Evolutionary conservation across 2,888 invertebrate species (phyloP), one percentile per base, ranked within the genome.

Genomic region (Synergus itoensis): DNA sequence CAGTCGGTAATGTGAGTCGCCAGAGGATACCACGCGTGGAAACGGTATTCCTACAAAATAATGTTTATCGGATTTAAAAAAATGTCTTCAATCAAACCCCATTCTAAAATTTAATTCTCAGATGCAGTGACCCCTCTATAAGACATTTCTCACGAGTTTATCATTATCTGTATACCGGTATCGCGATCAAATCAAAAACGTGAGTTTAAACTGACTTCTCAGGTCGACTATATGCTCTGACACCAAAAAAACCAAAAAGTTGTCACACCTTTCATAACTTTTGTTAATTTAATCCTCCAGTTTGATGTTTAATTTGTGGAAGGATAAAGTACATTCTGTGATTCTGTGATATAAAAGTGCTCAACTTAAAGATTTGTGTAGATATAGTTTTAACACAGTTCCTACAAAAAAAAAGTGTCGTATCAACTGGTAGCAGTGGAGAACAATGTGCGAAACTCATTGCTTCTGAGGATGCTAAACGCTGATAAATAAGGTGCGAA

Each of bases 11-110:
- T n/a, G 62, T 80, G 77, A 77, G 79, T 81, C 76, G 76, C 67
- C 78, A 79, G 78, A 80, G 79, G 77, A 79, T 78, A 81, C 77
- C 79, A 80, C 79, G 82, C 82, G 81, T 79, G 64, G 73, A 53
- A 73, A 73, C 73, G 53, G 73, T 73, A 73, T 73, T 36, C 73
- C 36, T 36, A 53, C 48, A 53, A 48, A 69, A 40, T 28, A n/a
- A 73, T 60, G 60, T 36, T 69, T 16, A 45, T 36, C 11, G 18
- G 16, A 21, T 48, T 36, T 7, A 14, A 69, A 69, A 43, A 69
- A 69, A 28, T 69, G 11, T 18, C 45, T 21, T 4, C 2, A 18
- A 28, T 1, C 9, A 60, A 60, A 60, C 5, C 60, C 21, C 1
- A 14, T 4, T 60, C 18, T 18, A 11, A 60, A 28, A 60, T 60